Conservation (phyloP, 2,888 invertebrate species). For the Microplitis deprimator region DNA sequence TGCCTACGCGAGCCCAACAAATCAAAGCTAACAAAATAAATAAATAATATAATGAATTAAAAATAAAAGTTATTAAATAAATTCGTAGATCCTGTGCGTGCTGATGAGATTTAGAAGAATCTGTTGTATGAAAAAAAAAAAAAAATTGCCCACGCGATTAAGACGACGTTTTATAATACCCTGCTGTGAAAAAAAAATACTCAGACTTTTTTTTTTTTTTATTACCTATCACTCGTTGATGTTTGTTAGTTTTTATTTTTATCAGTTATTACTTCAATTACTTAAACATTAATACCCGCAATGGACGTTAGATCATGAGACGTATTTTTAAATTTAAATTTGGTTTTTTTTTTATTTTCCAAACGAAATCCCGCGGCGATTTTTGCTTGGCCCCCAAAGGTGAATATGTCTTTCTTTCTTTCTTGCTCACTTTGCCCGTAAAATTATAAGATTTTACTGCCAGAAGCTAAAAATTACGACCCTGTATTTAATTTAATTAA, state of each 20-base stretch:
- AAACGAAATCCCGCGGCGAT: slow-evolving; percentile 41
- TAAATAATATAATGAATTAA: slow-evolving; percentile 16
- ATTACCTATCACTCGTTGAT: slow-evolving; percentile 1
- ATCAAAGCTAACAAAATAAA: slow-evolving; percentile 36
- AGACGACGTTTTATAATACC: slow-evolving; percentile 36
- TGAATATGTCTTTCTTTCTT: slow-evolving; percentile 37
- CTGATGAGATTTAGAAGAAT: background rate
- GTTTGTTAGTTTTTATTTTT: background rate
- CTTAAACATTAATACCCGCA: slow-evolving; percentile 22
- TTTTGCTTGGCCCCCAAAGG: slow-evolving; percentile 46
- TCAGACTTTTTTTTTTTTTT: slow-evolving; percentile 15
- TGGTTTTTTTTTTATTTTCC: background rate
- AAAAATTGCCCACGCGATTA: slow-evolving; percentile 31
- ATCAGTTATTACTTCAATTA: slow-evolving; percentile 33
- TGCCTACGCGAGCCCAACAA: slow-evolving; percentile 42
- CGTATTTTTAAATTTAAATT: background rate
- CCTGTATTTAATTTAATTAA: slow-evolving; percentile 62
- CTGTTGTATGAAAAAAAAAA: slow-evolving; percentile 17
- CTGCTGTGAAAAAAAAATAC: slow-evolving; percentile 26
- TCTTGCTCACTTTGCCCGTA: slow-evolving; percentile 46
- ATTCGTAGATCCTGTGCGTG: slow-evolving; percentile 25
- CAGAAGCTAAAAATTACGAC: slow-evolving; percentile 61
- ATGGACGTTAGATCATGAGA: slow-evolving; percentile 11
- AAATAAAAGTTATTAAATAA: slow-evolving; percentile 20
- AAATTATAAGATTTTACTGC: slow-evolving; percentile 53